A percentile compares a stretch with the other conserved stretches of the same genome.
phyloP scores from a whole-genome alignment of 1,140 invertebrate species.

The Ostrea edulis region DNA sequence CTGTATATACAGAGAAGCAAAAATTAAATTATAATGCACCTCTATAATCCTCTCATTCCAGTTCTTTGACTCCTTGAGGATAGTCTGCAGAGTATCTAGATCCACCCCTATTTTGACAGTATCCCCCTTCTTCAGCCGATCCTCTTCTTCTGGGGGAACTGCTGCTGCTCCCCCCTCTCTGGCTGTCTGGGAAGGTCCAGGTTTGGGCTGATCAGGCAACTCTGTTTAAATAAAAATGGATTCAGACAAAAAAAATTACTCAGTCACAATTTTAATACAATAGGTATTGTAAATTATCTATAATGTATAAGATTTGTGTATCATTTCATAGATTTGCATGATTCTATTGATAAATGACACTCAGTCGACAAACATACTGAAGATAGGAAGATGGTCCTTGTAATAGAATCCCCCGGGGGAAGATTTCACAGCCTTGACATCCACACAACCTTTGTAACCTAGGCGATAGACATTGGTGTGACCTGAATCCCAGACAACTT shows the following conservation, averaged over 20 bases:
- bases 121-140: conserved; percentile 44
- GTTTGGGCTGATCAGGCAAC: neutral
- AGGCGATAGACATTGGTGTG: conserved; percentile 63
- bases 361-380: conserved; percentile 52
- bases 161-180: neutral
- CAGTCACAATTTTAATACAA: neutral
- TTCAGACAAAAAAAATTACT: neutral
- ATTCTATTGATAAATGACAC: neutral
- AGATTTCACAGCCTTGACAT: conserved; percentile 50
- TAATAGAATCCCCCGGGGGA: conserved; percentile 53
- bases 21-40: neutral
- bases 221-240: neutral
- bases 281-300: neutral
- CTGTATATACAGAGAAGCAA: no score
- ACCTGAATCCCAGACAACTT: conserved; percentile 61
- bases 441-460: conserved; percentile 60
- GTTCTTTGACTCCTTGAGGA: conserved; percentile 41
- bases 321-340: neutral
- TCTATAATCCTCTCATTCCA: conserved; percentile 49
- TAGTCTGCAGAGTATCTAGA: conserved; percentile 42
- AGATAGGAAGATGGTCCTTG: conserved; percentile 57
- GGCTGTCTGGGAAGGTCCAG: neutral
- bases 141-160: conserved; percentile 25
- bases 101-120: conserved; percentile 49
- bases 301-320: no score